phyloP scores from a whole-genome alignment of 2,888 invertebrate genomes.

The Copidosoma aretas region DNA sequence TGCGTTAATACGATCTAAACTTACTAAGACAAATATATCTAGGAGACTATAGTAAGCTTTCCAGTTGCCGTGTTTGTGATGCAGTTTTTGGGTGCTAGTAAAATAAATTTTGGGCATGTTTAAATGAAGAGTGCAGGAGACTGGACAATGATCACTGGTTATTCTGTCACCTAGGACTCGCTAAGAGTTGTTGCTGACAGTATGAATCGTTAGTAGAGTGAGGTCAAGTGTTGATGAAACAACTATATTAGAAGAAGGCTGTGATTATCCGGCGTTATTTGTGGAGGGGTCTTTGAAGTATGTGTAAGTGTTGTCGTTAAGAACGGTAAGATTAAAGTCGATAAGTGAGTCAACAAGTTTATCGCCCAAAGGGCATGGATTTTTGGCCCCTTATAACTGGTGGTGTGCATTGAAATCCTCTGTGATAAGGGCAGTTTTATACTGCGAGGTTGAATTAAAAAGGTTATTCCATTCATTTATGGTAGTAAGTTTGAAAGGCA shows the following conservation, averaged over 20 bases:
- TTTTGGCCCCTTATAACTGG: conserved; percentile 2
- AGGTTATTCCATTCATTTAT: background rate
- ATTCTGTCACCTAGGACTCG: too few relatives aligned
- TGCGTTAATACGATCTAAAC: background rate
- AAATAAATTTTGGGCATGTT: background rate
- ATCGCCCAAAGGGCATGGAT: background rate
- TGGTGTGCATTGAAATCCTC: too few relatives aligned
- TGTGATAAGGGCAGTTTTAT: background rate
- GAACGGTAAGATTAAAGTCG: background rate
- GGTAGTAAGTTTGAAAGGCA: background rate
- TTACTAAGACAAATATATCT: background rate
- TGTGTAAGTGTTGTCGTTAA: conserved; percentile 4
- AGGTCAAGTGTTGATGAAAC: too few relatives aligned
- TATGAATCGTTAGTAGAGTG: too few relatives aligned
- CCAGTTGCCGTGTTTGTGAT: background rate
- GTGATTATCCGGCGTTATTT: too few relatives aligned
- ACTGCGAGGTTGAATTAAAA: background rate
- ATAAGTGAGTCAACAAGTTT: conserved; percentile 2
- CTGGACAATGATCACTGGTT: too few relatives aligned
- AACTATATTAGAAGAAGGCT: too few relatives aligned
- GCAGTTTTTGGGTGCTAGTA: background rate
- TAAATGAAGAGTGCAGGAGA: too few relatives aligned
- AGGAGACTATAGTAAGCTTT: background rate
- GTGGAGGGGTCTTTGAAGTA: too few relatives aligned
- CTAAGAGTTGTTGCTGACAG: too few relatives aligned